Evolutionary conservation across 2,888 invertebrate species (phyloP).

Genomic region (Trichopria drosophilae): DNA sequence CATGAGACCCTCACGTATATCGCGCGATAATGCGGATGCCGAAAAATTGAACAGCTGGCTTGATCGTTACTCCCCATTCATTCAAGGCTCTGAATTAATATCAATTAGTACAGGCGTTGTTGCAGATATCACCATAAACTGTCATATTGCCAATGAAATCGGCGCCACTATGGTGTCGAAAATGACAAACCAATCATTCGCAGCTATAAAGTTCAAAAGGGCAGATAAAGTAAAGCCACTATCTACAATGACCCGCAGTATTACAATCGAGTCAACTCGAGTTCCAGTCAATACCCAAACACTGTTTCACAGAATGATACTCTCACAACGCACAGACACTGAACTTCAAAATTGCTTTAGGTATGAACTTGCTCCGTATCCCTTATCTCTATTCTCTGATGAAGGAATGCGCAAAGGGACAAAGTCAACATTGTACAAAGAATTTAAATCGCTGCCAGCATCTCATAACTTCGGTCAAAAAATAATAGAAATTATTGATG

Average conservation of each 20-base stretch:
- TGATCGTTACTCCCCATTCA: constrained; percentile 33
- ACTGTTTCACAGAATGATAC: constrained; percentile 38
- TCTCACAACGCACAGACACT: constrained; percentile 29
- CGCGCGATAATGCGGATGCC: background rate
- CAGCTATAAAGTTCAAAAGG: constrained; percentile 16
- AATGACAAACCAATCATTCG: constrained; percentile 28
- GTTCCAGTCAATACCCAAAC: constrained; percentile 33
- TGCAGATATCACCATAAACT: constrained; percentile 27
- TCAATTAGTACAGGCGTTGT: constrained; percentile 32
- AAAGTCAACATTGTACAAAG: too few relatives aligned
- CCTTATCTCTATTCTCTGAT: constrained; percentile 30
- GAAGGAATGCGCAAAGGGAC: constrained; percentile 9
- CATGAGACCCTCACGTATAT: background rate
- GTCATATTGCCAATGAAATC: constrained; percentile 30
- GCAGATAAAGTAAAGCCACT: constrained; percentile 23
- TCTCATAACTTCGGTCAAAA: background rate
- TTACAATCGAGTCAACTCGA: constrained; percentile 7
- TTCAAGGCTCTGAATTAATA: constrained; percentile 11
- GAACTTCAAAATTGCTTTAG: constrained; percentile 22
- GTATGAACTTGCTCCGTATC: constrained; percentile 36
- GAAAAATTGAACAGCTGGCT: constrained; percentile 29
- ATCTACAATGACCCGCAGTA: background rate
- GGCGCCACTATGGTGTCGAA: constrained; percentile 20
- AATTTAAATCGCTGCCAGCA: constrained; percentile 1
- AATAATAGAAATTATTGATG: constrained; percentile 35